Percentiles rank a stretch among this genome's conserved stretches.
These are phyloP conservation scores for Syrphus vitripennis DNA, from an alignment of 2,888 invertebrate species.

Conservation along the genomic window DNA sequence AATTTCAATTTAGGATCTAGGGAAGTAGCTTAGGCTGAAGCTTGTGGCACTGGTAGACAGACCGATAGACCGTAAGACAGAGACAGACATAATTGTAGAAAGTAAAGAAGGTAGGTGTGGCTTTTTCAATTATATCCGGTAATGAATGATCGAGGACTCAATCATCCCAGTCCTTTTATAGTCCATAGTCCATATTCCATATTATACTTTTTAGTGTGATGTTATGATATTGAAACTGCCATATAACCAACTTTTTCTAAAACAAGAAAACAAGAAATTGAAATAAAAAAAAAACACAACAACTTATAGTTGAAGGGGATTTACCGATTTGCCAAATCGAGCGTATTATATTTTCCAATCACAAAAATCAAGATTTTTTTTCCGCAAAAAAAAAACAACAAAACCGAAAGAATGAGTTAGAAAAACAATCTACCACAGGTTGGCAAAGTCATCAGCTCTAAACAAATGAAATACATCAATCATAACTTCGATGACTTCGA, in stretches of 20 bases:
- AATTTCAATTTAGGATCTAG: too few species aligned
- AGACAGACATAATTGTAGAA: too few species aligned
- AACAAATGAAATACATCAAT: constrained; percentile 71
- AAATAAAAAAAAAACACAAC: constrained; percentile 1
- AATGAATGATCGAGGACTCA: too few species aligned
- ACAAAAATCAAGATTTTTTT: constrained; percentile 29
- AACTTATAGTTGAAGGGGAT: constrained; percentile 52
- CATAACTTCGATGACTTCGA: constrained; percentile 60
- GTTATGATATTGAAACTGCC: not conserved
- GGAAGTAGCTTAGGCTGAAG: too few species aligned
- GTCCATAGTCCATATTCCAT: too few species aligned
- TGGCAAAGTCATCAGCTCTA: constrained; percentile 66
- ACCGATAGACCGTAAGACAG: too few species aligned
- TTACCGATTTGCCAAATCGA: constrained; percentile 63
- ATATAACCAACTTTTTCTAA: not conserved
- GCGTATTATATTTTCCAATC: constrained; percentile 52
- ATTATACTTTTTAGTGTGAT: not conserved
- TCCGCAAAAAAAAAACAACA: not conserved
- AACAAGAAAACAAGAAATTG: constrained; percentile 25
- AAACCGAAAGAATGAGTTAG: constrained; percentile 1
- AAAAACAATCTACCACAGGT: constrained; percentile 55
- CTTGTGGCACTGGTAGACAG: too few species aligned
- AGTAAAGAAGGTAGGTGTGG: too few species aligned
- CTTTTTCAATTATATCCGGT: too few species aligned
- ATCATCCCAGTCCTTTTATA: too few species aligned